phyloP scores from a whole-genome alignment of 2,113 vertebrate genomes.

The Charina bottae region DNA sequence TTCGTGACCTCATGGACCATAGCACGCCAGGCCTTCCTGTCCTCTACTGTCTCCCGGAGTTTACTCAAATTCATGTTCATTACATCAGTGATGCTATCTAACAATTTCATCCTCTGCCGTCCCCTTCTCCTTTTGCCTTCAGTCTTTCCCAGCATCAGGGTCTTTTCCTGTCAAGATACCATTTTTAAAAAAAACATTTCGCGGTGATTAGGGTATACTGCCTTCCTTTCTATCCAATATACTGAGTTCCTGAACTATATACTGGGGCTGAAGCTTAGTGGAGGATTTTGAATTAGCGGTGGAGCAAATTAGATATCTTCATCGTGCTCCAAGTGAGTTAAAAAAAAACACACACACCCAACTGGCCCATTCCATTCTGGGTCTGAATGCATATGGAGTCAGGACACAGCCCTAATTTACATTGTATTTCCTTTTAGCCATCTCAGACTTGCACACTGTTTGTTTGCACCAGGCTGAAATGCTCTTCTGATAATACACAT shows the following conservation, averaged over 20 bases:
- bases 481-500: conserved; percentile 40
- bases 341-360: neutral
- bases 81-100: too few species aligned
- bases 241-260: neutral
- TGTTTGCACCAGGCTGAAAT: neutral
- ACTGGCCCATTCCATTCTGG: neutral
- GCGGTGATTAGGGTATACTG: neutral
- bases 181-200: neutral
- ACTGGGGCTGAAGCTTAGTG: neutral
- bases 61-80: too few species aligned
- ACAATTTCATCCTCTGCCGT: too few species aligned
- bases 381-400: neutral
- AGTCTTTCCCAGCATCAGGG: too few species aligned
- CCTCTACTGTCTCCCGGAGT: too few species aligned
- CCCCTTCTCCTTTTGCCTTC: too few species aligned
- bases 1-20: too few species aligned
- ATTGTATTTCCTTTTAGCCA: conserved; percentile 27
- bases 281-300: neutral
- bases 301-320: neutral
- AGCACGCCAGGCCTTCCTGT: too few species aligned
- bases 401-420: neutral
- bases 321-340: neutral
- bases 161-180: neutral
- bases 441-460: conserved; percentile 31
- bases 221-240: neutral